Evolutionary conservation across 2,888 invertebrate genomes (phyloP).

Genomic region (Agrotis puta): DNA sequence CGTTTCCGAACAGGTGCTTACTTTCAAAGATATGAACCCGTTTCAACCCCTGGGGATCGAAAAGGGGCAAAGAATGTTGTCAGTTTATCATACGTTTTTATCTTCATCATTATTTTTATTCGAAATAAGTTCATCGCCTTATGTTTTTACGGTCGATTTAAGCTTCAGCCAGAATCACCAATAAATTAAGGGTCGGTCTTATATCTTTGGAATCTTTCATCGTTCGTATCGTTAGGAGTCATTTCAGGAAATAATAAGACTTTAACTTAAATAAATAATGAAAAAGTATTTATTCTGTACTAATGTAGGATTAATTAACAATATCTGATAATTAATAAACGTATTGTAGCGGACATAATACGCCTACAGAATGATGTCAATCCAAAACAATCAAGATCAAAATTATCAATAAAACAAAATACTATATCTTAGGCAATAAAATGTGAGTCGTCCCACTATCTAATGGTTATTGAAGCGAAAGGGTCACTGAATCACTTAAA

Average conservation of each 20-base stretch:
- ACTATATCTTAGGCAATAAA: too few relatives aligned
- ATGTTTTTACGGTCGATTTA: neutral
- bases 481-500: too few relatives aligned
- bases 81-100: slow-evolving; percentile 55
- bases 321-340: too few relatives aligned
- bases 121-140: slow-evolving; percentile 8
- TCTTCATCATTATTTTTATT: slow-evolving; percentile 49
- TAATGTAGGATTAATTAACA: too few relatives aligned
- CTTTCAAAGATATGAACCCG: slow-evolving; percentile 55
- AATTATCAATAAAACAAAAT: too few relatives aligned
- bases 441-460: too few relatives aligned
- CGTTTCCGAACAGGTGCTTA: slow-evolving; percentile 46
- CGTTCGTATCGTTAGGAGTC: neutral
- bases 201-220: too few relatives aligned
- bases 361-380: too few relatives aligned
- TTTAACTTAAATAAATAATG: neutral
- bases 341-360: too few relatives aligned
- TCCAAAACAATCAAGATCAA: too few relatives aligned
- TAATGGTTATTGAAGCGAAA: too few relatives aligned
- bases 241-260: neutral
- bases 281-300: neutral
- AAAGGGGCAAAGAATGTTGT: slow-evolving; percentile 42
- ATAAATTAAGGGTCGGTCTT: neutral
- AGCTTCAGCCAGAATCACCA: neutral
- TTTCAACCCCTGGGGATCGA: slow-evolving; percentile 37